Evolutionary conservation across 1,140 invertebrate genomes (phyloP), one percentile per base, ranked within the genome.

Genomic region (Dendrolimus punctatus): DNA sequence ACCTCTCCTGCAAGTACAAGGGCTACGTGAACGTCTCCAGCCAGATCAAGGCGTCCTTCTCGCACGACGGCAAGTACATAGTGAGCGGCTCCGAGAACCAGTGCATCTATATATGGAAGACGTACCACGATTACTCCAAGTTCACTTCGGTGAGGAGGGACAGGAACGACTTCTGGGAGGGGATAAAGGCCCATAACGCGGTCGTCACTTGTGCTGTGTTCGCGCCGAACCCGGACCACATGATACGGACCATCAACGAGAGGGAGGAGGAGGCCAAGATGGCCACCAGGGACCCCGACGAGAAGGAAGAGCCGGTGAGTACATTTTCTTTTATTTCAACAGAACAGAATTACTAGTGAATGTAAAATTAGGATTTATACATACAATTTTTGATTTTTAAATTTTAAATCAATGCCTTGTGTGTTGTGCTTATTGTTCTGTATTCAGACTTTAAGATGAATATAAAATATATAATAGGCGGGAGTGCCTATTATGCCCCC

Each of bases 61-160:
- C 96, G 68, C 97, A 98, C 62, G 97, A 99, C 79, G 97, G 96
- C 0, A 96, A 97, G 79, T 99, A 98, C 71, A 97, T 99, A 42
- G 93, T 99, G 0, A 97, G 97, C 76, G 98, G 98, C 0, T 99
- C 97, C 4, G 98, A 99, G 82, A 99, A 99, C 89, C 95, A 98
- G 71, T 98, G 95, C 81, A 96, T 99, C 62, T 99, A 99, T 71
- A 94, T 99, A 45, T 99, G 97, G 98, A 97, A 95, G 80, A 98
- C 96, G 0, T 94, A 96, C 76, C 96, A 99, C 68, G 97, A 99
- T 75, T 98, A 97, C 74, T 94, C 96, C 4, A 98, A 98, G 84
- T 96, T 99, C 72, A 94, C 95, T 37, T 98, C 97, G 8, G 96
- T 97, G 40, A 84, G 98, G 55, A 88, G 98, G 55, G 98, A 99